Percentiles rank a stretch among this genome's conserved stretches.
Conservation (phyloP, 1,140 invertebrate genomes). For the Cyphomyrmex costatus region DNA sequence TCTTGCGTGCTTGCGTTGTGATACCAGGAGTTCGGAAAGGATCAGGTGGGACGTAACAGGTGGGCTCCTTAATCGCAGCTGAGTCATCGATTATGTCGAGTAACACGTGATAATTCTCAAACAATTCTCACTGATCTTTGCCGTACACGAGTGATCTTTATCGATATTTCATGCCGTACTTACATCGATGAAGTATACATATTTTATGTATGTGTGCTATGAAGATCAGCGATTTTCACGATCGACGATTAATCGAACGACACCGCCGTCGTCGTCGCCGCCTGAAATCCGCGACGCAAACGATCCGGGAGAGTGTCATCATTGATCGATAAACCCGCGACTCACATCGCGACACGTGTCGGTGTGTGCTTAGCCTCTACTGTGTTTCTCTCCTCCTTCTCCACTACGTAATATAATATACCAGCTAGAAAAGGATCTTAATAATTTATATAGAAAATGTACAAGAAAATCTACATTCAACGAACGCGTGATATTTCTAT, state of each 20-base stretch:
- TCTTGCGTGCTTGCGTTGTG: conserved; percentile 22
- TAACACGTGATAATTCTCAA: conserved; percentile 35
- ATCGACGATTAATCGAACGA: conserved; percentile 39
- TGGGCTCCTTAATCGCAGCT: conserved; percentile 28
- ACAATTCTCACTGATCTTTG: conserved; percentile 8
- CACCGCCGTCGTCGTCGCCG: background rate
- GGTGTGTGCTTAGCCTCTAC: conserved; percentile 72
- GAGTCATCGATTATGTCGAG: conserved; percentile 33
- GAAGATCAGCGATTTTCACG: conserved; percentile 35
- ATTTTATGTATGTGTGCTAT: background rate
- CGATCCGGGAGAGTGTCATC: conserved; percentile 50
- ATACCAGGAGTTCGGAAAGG: conserved; percentile 29
- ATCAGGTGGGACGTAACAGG: conserved; percentile 47
- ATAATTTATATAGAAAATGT: conserved; percentile 86
- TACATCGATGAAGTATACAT: conserved; percentile 16
- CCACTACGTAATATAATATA: conserved; percentile 67
- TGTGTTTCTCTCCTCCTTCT: conserved; percentile 22
- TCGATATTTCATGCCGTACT: background rate
- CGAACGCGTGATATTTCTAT: conserved; percentile 81
- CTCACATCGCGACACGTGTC: conserved; percentile 63
- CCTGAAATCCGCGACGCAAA: conserved; percentile 46
- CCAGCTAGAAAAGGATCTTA: conserved; percentile 79
- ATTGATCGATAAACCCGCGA: conserved; percentile 52
- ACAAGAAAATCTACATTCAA: conserved; percentile 86
- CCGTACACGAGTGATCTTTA: background rate